These are phyloP conservation scores for Brachionus paranguensis DNA, from an alignment of 1,140 invertebrate genomes.

Conservation along the genomic window DNA sequence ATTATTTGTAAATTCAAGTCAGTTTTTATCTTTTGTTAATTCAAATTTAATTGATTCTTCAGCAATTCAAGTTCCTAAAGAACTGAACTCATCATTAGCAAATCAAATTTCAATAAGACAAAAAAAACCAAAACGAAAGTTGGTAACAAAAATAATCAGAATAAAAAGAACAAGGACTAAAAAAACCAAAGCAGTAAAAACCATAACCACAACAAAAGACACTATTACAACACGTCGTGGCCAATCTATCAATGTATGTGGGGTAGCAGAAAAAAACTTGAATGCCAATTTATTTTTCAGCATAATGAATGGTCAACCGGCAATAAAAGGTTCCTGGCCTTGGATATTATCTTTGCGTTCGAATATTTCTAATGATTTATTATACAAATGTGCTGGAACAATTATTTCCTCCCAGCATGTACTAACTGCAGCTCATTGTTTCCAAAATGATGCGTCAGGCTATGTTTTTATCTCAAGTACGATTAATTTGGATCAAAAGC, in stretches of 20 bases:
- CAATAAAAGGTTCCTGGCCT: background rate
- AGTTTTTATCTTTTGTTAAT: background rate
- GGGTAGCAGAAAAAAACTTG: background rate
- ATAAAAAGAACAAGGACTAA: background rate
- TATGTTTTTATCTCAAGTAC: background rate
- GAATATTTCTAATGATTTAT: background rate
- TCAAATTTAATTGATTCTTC: background rate
- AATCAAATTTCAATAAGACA: background rate
- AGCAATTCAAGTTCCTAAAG: background rate
- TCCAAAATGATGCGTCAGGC: background rate
- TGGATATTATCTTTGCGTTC: background rate
- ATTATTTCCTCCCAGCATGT: background rate
- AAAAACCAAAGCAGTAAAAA: background rate
- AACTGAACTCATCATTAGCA: background rate
- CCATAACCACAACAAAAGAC: background rate
- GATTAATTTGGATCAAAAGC: background rate
- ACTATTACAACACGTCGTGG: background rate
- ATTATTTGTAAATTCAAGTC: background rate
- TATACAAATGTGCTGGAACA: background rate
- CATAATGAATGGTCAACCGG: constrained; percentile 4
- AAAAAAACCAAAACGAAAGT: background rate
- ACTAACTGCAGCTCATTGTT: constrained; percentile 4
- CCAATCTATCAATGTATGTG: background rate
- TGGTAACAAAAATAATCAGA: background rate
- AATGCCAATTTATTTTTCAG: background rate